A percentile compares a stretch with the other conserved stretches of the same genome.
phyloP scores from a whole-genome alignment of 2,797 vertebrate genomes.

The Pantherophis alleghaniensis region DNA sequence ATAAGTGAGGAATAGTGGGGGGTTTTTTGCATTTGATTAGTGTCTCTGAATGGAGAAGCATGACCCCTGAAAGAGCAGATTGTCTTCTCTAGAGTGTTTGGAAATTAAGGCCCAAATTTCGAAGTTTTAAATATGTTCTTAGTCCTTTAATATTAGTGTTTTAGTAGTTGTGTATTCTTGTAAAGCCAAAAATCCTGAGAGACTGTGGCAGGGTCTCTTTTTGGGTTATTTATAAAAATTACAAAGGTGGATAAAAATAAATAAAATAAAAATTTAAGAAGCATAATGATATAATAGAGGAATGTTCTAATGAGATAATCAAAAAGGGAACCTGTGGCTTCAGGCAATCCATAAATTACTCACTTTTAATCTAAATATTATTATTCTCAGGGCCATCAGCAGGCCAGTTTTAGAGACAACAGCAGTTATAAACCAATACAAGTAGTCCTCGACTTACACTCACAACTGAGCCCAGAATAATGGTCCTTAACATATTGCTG shows the following conservation, averaged over 20 bases:
- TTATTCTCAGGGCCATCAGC: not conserved
- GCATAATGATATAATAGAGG: not conserved
- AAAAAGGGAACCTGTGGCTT: not conserved
- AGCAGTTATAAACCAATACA: not conserved
- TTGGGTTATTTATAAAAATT: not conserved
- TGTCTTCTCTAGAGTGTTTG: not conserved
- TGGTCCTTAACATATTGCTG: not conserved
- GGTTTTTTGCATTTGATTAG: not conserved
- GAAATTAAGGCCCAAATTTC: not conserved
- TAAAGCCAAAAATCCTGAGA: not conserved
- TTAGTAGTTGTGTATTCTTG: not conserved
- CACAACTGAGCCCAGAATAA: not conserved
- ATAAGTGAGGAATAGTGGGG: not conserved
- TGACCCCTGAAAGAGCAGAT: not conserved
- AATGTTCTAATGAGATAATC: not conserved
- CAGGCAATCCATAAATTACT: not conserved
- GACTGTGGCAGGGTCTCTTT: not conserved
- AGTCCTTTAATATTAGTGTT: not conserved
- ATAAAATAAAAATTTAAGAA: not conserved
- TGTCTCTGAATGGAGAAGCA: not conserved
- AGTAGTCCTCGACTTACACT: not conserved
- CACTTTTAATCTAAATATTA: not conserved
- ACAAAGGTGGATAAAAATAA: not conserved
- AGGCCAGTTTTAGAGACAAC: not conserved
- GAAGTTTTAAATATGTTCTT: not conserved